A percentile compares a stretch with the other conserved stretches of the same genome.
Evolutionary conservation across 2,888 invertebrate genomes (phyloP).

Genomic region (Campaea margaritaria): DNA sequence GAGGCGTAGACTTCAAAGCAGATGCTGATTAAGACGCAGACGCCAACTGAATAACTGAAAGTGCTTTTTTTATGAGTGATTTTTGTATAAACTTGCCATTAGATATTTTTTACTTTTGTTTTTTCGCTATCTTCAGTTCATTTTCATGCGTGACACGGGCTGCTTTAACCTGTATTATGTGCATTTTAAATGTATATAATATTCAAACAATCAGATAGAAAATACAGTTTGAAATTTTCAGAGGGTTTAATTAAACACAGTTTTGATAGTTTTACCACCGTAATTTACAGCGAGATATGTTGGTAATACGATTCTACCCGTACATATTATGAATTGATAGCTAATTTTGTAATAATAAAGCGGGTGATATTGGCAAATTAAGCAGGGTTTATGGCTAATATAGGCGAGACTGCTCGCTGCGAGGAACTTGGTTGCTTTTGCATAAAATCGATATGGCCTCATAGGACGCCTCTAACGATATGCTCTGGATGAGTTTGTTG

Average conservation of each 20-base stretch:
- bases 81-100: no score
- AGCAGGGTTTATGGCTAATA: conserved; percentile 68
- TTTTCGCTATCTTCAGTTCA: no score
- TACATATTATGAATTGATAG: conserved; percentile 59
- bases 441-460: conserved; percentile 76
- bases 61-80: no score
- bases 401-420: conserved; percentile 58
- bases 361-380: conserved; percentile 59
- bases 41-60: no score
- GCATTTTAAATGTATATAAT: no score
- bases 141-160: no score
- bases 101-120: no score
- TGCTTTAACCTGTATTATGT: no score
- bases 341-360: conserved; percentile 65
- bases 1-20: no score
- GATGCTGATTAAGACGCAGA: no score
- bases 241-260: not conserved
- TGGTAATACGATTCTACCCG: conserved; percentile 50
- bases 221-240: no score
- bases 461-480: conserved; percentile 49
- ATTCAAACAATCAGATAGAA: not conserved
- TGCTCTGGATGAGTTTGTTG: conserved; percentile 30
- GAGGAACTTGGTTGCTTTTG: conserved; percentile 74
- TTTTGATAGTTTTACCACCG: conserved; percentile 43
- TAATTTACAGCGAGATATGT: conserved; percentile 49